Evolutionary conservation across 1,140 invertebrate species (phyloP), one percentile per base, ranked within the genome.

Genomic region (Saccostrea glomerata): DNA sequence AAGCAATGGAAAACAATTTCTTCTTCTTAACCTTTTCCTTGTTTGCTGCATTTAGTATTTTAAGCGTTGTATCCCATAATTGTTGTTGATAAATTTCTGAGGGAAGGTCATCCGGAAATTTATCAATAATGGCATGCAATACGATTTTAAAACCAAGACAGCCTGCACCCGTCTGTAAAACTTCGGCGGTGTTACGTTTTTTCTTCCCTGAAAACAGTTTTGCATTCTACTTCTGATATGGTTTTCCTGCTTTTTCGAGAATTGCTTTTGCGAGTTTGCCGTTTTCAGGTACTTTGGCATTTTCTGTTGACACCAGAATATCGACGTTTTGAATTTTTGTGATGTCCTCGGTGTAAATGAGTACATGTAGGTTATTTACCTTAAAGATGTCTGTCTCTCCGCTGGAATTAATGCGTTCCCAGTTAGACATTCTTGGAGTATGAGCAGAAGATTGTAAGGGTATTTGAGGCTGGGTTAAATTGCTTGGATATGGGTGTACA

Each of bases 241-340:
- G 36, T 6, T 77, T 23, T 13, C 63, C 83, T 12, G 58, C 83
- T 70, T 54, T 54, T 36, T 36, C 17, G 17, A 88, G 17, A 23
- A 88, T 55, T 23, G 58, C 87, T 40, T 9, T 88, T 13, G 87
- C 36, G 13, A 88, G 54, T 4, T 15, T 12, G 0, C 87, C 84
- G 9, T 25, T 25, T 56, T 83, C 87, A 12, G n/a, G 36, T 5
- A 77, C 9, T 3, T 5, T 12, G 3, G n/a, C 9, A 60, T 88
- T 70, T 85, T 88, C 87, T 25, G 60, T 85, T 17, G 83, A 84
- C 55, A 70, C 87, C 70, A 88, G 36, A 12, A 56, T 70, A 56
- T 88, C 87, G 6, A 88, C 73, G 4, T 55, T 55, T 7, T 85
- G 56, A n/a, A 88, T 7, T 1, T 85, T 11, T 7, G 84, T 11